A percentile compares a stretch with the other conserved stretches of the same genome.
Conservation (phyloP, 2,888 invertebrate genomes). For the Heliconius sara region DNA sequence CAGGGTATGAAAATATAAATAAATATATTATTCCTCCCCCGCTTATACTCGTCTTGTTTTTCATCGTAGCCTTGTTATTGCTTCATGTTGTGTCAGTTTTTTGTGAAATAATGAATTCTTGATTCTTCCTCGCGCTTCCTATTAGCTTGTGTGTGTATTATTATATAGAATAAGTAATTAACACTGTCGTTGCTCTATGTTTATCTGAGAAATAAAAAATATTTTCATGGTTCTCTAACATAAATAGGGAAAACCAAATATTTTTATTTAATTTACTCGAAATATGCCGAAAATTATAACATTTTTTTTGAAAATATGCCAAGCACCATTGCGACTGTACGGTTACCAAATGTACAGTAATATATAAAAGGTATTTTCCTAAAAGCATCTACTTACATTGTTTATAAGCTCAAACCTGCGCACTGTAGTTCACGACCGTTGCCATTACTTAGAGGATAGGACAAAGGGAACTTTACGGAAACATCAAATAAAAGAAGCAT, state of each 20-base stretch:
- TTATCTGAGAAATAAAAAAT: not conserved
- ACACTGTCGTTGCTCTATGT: not conserved
- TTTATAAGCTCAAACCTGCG: constrained; percentile 37
- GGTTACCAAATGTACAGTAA: not conserved
- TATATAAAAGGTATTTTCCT: not conserved
- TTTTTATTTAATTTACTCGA: no score
- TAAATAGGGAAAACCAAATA: not conserved
- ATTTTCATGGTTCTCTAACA: not conserved
- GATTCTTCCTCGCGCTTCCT: constrained; percentile 27
- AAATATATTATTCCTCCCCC: constrained; percentile 59
- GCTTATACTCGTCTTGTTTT: constrained; percentile 51
- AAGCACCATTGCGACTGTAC: no score
- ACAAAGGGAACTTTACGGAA: constrained; percentile 70
- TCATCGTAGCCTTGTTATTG: constrained; percentile 56
- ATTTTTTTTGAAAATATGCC: no score
- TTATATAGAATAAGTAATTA: not conserved
- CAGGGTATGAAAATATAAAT: constrained; percentile 72
- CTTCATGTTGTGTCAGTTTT: constrained; percentile 57
- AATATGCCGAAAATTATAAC: no score
- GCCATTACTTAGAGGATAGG: constrained; percentile 64
- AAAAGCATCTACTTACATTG: not conserved
- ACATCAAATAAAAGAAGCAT: constrained; percentile 77
- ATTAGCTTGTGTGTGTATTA: constrained; percentile 26
- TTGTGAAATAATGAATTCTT: constrained; percentile 44
- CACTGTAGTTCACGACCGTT: constrained; percentile 65